Conservation (phyloP, 2,797 vertebrate species). For the Acanthis flammea region DNA sequence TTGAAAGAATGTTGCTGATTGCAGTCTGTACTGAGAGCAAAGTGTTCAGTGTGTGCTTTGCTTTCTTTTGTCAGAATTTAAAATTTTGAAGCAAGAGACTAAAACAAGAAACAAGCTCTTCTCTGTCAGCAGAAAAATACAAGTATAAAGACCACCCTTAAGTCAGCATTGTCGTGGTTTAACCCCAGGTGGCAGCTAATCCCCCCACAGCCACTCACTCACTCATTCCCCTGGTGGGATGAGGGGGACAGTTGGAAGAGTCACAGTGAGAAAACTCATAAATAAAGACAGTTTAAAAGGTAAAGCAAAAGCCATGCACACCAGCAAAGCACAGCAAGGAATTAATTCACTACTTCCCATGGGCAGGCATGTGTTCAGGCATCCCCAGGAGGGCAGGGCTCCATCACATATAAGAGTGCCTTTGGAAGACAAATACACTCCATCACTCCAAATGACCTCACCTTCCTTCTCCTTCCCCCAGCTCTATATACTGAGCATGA, state of each 20-base stretch:
- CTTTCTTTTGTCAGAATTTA: background rate
- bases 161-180: background rate
- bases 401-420: background rate
- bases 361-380: background rate
- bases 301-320: background rate
- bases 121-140: background rate
- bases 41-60: background rate
- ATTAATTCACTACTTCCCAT: background rate
- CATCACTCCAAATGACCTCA: background rate
- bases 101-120: background rate
- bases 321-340: background rate
- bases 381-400: background rate
- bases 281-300: background rate
- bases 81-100: background rate
- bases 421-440: background rate
- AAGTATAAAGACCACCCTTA: background rate
- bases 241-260: background rate
- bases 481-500: background rate
- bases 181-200: background rate
- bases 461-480: background rate
- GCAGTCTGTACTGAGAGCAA: background rate
- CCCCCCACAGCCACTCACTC: background rate
- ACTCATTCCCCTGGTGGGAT: background rate
- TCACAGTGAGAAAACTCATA: background rate
- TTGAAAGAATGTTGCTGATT: constrained; percentile 26